A percentile compares a stretch with the other conserved stretches of the same genome.
These are phyloP conservation scores for Himalopsyche japonica DNA, from an alignment of 2,888 invertebrate species.

Conservation along the genomic window DNA sequence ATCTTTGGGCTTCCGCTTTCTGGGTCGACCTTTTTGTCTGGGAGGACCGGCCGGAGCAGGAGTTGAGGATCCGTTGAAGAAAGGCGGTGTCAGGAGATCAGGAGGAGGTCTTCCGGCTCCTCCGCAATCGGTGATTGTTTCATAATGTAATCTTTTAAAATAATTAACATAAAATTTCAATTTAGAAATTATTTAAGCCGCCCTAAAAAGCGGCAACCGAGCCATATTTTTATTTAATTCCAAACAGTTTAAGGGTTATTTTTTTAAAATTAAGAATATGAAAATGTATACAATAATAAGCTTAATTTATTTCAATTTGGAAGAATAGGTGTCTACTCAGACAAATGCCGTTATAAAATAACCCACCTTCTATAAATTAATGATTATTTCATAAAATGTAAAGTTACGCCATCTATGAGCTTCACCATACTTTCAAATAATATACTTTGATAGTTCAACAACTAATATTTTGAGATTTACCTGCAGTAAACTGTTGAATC, in stretches of 20 bases:
- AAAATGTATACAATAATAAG: no score
- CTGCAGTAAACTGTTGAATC: slow-evolving; percentile 88
- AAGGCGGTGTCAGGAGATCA: slow-evolving; percentile 53
- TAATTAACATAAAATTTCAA: not conserved
- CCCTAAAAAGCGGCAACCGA: no score
- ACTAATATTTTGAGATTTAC: slow-evolving; percentile 44
- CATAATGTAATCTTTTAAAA: slow-evolving; percentile 54
- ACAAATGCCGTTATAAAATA: no score
- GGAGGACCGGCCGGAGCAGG: slow-evolving; percentile 65
- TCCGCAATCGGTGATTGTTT: slow-evolving; percentile 62
- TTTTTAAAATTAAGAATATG: no score
- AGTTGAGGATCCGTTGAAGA: slow-evolving; percentile 59
- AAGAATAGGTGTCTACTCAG: no score
- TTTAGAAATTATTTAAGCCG: no score
- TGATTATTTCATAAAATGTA: no score
- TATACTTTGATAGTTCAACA: not conserved
- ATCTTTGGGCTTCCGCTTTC: slow-evolving; percentile 92
- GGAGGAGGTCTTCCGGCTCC: slow-evolving; percentile 48
- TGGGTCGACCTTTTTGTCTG: slow-evolving; percentile 88
- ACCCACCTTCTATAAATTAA: no score
- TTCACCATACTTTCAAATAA: no score
- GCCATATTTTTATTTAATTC: no score
- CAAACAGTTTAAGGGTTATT: no score
- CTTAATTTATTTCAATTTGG: no score
- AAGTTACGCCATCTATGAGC: not conserved